These are phyloP conservation scores for Drosophila eugracilis DNA, from an alignment of 1,140 invertebrate species.

Conservation along the genomic window DNA sequence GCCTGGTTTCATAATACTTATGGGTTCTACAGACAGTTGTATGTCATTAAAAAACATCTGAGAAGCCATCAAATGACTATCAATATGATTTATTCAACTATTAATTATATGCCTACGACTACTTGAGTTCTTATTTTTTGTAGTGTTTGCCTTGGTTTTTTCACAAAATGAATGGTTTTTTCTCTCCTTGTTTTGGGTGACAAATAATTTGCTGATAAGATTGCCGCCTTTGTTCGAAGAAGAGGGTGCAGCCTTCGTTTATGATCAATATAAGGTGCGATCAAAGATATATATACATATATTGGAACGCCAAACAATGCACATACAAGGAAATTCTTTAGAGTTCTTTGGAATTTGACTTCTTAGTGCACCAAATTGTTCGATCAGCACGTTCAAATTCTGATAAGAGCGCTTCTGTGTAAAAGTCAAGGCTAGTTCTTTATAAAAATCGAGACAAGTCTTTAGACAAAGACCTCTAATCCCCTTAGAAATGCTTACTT, in stretches of 20 bases:
- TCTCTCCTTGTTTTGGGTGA: conserved; percentile 13
- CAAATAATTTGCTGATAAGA: conserved; percentile 51
- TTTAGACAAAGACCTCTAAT: no score
- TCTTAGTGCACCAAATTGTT: conserved; percentile 2
- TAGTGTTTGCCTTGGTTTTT: conserved; percentile 12
- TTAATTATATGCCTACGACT: conserved; percentile 31
- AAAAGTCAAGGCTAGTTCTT: conserved; percentile 28
- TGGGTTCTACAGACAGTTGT: neutral
- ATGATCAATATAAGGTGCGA: conserved; percentile 43
- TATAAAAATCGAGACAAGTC: conserved; percentile 28
- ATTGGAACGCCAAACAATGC: conserved; percentile 18
- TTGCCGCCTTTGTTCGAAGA: conserved; percentile 27
- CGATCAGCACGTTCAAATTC: conserved; percentile 25
- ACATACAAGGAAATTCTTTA: conserved; percentile 16
- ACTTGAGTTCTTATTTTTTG: conserved; percentile 23
- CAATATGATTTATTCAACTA: conserved; percentile 61
- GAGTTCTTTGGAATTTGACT: conserved; percentile 1
- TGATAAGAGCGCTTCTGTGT: conserved; percentile 25
- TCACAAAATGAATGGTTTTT: conserved; percentile 11
- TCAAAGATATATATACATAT: conserved; percentile 1
- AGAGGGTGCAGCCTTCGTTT: conserved; percentile 30
- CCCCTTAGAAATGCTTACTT: conserved; percentile 16
- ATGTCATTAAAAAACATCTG: conserved; percentile 40
- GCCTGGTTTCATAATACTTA: conserved; percentile 34
- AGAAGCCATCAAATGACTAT: conserved; percentile 25